Base-by-base conservation (phyloP, 2,888 invertebrate genomes). In the Melolontha melolontha region DNA sequence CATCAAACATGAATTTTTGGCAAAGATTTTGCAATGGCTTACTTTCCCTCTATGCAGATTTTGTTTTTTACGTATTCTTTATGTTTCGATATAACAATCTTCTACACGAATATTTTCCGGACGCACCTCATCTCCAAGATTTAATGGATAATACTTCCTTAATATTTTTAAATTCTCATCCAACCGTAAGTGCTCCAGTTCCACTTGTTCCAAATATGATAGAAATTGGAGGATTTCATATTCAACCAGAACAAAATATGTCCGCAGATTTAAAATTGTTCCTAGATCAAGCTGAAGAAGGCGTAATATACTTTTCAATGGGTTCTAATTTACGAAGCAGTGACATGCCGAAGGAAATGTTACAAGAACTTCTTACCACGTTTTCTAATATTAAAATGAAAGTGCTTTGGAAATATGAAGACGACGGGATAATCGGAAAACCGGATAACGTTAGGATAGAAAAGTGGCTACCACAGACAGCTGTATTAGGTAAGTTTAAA, bases 291-390 rank as follows among this genome's bases (percentile, higher is more conserved):
- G 83, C 88, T 0, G 82, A 80, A 57, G 72, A 87, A 47, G 89
- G 89, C 0, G 87, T 85, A 0, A 82, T 89, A 1, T 87, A 87
- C 69, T 85, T 89, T 70, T 88, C 86, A 72, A 86, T 90, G 76
- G 90, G 90, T 1, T 87, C 89, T 0, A 86, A 87, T 70, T 81
- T 89, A 0, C 83, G 85, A 64, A 87, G 87, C 70, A 81, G 84
- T 11, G 84, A 89, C 71, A 76, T 91, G 57, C 85, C 87, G 0
- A 72, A 77, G 0, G 84, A 86, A 1, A 87, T 85, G 70, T 81
- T 84, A 22, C 78, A 84, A 14, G 85, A 83, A 1, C 85, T 92
- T 39, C 79, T 87, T 8, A 86, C 87, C 67, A 86, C 86, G 1
- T 87, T 92, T 62, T 81, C 85, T 1, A 85, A 84, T 69, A 74